These are phyloP conservation scores for Neodon shergylaensis DNA, from an alignment of 2,113 vertebrate genomes.

Conservation along the genomic window DNA sequence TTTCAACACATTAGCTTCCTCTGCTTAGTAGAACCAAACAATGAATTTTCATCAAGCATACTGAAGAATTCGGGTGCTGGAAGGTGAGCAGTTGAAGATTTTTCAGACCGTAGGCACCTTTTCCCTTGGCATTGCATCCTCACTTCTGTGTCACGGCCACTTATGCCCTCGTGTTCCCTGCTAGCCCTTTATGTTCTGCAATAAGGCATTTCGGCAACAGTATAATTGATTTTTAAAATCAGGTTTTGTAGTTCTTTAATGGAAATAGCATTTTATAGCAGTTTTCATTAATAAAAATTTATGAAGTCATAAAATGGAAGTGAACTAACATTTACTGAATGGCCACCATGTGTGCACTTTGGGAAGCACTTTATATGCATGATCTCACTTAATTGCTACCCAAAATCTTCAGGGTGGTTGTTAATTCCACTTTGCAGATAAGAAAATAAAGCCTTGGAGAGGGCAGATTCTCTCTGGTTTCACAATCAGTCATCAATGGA, in stretches of 20 bases:
- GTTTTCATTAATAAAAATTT: conserved; percentile 62
- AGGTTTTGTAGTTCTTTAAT: conserved; percentile 31
- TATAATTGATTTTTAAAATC: conserved; percentile 36
- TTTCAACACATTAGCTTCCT: conserved; percentile 19
- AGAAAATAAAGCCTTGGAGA: background rate
- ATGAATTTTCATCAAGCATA: background rate
- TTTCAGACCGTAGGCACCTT: background rate
- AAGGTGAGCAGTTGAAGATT: background rate
- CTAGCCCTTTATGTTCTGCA: background rate
- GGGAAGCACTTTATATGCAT: background rate
- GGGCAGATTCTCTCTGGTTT: background rate
- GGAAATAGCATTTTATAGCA: conserved; percentile 53
- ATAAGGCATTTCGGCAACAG: background rate
- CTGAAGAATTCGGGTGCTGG: background rate
- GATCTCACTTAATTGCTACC: conserved; percentile 30
- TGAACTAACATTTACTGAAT: conserved; percentile 55
- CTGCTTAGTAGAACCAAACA: background rate
- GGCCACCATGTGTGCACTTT: background rate
- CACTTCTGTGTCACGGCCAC: background rate
- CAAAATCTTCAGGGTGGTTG: background rate
- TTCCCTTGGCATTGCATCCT: background rate
- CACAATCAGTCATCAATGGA: background rate
- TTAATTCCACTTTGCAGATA: background rate
- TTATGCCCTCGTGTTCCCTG: background rate
- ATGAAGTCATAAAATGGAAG: conserved; percentile 57